Conservation (phyloP, 2,113 vertebrate species). For the Macroglossus sobrinus region DNA sequence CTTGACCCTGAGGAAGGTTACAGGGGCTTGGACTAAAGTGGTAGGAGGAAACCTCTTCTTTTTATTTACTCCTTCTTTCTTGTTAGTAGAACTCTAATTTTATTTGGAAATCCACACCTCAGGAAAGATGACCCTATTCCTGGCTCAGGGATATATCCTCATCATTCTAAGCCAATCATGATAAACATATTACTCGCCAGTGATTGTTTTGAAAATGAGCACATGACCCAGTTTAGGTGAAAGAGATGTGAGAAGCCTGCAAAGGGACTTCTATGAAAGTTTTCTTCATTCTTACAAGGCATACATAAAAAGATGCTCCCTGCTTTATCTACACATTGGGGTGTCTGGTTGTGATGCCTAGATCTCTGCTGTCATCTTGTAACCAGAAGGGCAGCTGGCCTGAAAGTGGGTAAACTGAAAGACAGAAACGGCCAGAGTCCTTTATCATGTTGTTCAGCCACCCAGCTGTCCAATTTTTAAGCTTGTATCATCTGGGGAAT, state of each 20-base stretch:
- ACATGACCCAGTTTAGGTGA: background rate
- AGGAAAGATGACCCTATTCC: background rate
- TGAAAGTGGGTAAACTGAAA: background rate
- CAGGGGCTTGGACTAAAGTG: background rate
- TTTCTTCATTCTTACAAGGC: background rate
- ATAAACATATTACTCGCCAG: background rate
- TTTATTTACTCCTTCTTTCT: background rate
- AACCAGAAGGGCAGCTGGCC: background rate
- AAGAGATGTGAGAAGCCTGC: background rate
- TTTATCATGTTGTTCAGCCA: background rate
- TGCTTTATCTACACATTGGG: background rate
- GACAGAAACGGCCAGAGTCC: background rate
- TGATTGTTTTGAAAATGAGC: background rate
- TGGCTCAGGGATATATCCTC: background rate
- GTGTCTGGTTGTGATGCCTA: background rate
- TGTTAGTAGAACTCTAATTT: background rate
- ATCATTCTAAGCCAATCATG: background rate
- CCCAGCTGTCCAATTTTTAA: background rate
- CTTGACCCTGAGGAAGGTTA: background rate
- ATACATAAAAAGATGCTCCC: background rate
- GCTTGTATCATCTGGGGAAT: background rate
- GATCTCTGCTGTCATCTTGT: background rate
- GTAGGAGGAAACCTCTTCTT: background rate
- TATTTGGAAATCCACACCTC: background rate
- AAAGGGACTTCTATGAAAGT: background rate